These are phyloP conservation scores for Epizoanthus stellaris DNA, from an alignment of 92 coral and sea anemone genomes.

Conservation along the genomic window DNA sequence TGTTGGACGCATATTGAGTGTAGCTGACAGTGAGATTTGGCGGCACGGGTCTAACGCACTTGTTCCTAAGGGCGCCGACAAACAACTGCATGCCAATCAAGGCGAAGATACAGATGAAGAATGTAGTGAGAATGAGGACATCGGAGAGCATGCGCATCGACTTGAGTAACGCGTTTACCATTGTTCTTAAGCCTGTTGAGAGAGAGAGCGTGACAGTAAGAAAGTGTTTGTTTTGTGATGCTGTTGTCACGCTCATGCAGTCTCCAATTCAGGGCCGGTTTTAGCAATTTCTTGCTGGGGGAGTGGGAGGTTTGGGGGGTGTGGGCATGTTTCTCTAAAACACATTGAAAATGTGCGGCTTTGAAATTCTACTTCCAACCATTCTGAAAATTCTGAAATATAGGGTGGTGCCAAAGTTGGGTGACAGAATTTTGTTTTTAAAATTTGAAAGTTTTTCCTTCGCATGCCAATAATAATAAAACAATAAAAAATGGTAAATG, in stretches of 20 bases:
- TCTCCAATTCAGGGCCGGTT: too few species aligned
- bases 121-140: slow-evolving; percentile 85
- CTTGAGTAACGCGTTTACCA: slow-evolving; percentile 94
- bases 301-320: too few species aligned
- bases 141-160: slow-evolving; percentile 96
- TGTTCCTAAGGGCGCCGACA: slow-evolving; percentile 89
- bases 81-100: slow-evolving; percentile 96
- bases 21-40: slow-evolving; percentile 49
- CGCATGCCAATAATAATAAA: too few species aligned
- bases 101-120: slow-evolving; percentile 93
- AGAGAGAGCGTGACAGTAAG: not conserved
- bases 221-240: not conserved
- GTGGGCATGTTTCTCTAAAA: too few species aligned
- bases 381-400: not conserved
- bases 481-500: too few species aligned
- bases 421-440: too few species aligned
- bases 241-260: too few species aligned
- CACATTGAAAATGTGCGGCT: too few species aligned
- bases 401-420: too few species aligned
- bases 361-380: not conserved
- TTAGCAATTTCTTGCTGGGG: too few species aligned
- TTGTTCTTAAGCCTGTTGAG: slow-evolving; percentile 85
- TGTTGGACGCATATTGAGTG: slow-evolving; percentile 61
- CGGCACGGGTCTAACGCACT: slow-evolving; percentile 70
- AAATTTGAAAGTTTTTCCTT: not conserved